phyloP scores from a whole-genome alignment of 2,888 invertebrate species.

The Diploptera punctata region DNA sequence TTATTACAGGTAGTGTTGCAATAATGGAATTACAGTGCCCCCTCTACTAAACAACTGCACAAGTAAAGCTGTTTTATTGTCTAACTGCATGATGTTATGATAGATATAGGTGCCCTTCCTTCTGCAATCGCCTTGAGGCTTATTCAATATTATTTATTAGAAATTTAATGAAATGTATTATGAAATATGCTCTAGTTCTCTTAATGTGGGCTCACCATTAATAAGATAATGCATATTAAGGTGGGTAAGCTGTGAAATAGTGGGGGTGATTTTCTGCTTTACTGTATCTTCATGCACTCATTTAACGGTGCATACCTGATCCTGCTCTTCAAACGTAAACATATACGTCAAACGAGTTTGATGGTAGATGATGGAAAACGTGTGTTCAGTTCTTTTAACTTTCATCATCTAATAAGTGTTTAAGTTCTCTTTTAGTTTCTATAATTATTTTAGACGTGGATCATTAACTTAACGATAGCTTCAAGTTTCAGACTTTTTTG shows the following conservation, averaged over 20 bases:
- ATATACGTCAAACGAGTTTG: background rate
- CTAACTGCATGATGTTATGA: background rate
- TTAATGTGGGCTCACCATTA: background rate
- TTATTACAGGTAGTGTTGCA: background rate
- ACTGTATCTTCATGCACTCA: background rate
- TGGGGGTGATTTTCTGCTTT: too few species aligned
- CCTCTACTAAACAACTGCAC: too few species aligned
- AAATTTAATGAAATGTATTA: background rate
- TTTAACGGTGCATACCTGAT: background rate
- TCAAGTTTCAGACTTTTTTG: background rate
- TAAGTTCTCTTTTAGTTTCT: background rate
- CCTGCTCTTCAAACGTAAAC: background rate
- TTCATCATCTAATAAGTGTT: background rate
- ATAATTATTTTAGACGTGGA: background rate
- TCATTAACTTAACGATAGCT: background rate
- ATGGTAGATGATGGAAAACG: constrained; percentile 7
- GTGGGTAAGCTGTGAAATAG: too few species aligned
- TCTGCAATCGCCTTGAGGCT: background rate
- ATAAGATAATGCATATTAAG: background rate
- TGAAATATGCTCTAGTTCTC: background rate
- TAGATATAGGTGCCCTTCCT: background rate
- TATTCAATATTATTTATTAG: background rate
- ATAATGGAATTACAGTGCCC: background rate
- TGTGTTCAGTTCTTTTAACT: background rate
- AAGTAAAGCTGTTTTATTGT: background rate